Evolutionary conservation across 2,888 invertebrate genomes (phyloP).

Genomic region (Euplagia quadripunctaria): DNA sequence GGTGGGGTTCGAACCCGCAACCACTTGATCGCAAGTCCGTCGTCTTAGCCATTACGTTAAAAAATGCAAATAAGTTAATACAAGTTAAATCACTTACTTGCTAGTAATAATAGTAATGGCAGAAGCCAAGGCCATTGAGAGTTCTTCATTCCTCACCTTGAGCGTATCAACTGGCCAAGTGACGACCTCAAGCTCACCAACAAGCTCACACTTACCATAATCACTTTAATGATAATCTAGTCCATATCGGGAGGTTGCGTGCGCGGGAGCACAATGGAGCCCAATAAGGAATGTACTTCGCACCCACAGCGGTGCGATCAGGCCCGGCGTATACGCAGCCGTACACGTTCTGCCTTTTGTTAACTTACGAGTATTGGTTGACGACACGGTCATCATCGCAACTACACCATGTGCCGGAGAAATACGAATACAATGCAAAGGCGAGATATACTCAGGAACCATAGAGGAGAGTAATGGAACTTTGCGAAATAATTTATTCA

Average conservation of each 20-base stretch:
- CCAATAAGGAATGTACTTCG: constrained; percentile 13
- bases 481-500: background rate
- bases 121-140: too few relatives aligned
- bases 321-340: background rate
- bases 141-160: background rate
- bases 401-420: background rate
- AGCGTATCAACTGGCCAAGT: background rate
- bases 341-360: constrained; percentile 6
- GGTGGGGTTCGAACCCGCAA: too few relatives aligned
- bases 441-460: background rate
- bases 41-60: too few relatives aligned
- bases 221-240: constrained; percentile 3
- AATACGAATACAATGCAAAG: background rate
- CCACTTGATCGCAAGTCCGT: too few relatives aligned
- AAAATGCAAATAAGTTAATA: too few relatives aligned
- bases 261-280: constrained; percentile 14
- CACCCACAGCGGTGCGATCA: background rate
- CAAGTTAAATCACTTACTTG: background rate
- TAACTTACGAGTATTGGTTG: background rate
- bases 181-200: background rate
- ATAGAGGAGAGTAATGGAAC: background rate
- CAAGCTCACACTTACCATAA: background rate
- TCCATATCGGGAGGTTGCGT: background rate
- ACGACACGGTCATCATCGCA: background rate
- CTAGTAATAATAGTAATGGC: background rate